Conservation (phyloP, 2,888 invertebrate species). For the Drosophila parthenogenetica region DNA sequence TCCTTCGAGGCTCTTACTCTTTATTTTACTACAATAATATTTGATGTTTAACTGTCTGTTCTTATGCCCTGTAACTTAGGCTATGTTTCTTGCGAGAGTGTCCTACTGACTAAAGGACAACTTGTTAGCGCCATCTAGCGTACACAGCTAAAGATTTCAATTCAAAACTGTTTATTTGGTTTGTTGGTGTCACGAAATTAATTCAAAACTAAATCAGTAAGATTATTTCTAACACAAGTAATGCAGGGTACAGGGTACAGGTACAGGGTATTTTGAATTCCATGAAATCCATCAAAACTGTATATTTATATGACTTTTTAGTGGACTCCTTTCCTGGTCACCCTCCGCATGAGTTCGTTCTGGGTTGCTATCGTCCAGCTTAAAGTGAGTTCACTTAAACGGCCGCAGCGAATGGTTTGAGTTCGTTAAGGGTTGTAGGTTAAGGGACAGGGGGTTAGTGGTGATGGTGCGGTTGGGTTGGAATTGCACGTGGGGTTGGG, state of each 20-base stretch:
- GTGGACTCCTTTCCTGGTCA: not conserved
- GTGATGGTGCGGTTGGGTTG: not conserved
- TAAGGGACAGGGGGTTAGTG: not conserved
- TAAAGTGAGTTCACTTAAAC: slow-evolving; percentile 44
- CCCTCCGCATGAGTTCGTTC: not conserved
- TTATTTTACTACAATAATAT: slow-evolving; percentile 34
- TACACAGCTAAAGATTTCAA: too few relatives aligned
- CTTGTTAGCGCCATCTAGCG: too few relatives aligned
- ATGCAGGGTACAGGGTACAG: too few relatives aligned
- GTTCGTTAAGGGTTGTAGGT: not conserved
- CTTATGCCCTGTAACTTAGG: not conserved
- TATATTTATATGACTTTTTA: slow-evolving; percentile 9
- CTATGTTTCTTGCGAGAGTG: too few relatives aligned
- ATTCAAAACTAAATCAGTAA: too few relatives aligned
- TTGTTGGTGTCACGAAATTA: too few relatives aligned
- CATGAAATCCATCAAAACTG: not conserved
- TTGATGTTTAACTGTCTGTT: slow-evolving; percentile 46
- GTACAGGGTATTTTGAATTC: not conserved
- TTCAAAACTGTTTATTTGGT: too few relatives aligned
- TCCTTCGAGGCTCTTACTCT: slow-evolving; percentile 6
- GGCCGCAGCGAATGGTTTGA: slow-evolving; percentile 22
- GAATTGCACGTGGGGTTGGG: slow-evolving; percentile 12
- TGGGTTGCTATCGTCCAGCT: slow-evolving; percentile 23
- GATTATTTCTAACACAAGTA: too few relatives aligned
- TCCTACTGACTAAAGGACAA: too few relatives aligned